phyloP scores from a whole-genome alignment of 1,140 invertebrate genomes.

The Pachypsylla venusta region DNA sequence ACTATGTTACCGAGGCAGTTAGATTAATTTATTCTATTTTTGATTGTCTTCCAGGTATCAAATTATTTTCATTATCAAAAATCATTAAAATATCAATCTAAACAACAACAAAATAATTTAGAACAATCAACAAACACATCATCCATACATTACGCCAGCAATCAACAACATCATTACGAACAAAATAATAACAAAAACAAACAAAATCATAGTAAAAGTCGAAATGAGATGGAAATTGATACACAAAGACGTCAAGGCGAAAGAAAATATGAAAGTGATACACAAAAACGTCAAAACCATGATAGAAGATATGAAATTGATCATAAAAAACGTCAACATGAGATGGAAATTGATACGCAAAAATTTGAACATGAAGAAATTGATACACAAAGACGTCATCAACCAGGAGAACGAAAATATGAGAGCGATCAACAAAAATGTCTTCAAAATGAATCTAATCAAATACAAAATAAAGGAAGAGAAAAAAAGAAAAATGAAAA shows the following conservation, averaged over 20 bases:
- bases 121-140: not conserved
- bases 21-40: not conserved
- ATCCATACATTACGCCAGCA: not conserved
- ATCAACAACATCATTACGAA: not conserved
- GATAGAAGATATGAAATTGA: too few relatives aligned
- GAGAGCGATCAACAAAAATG: not conserved
- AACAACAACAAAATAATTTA: not conserved
- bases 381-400: not conserved
- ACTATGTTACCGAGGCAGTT: not conserved
- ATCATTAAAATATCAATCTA: not conserved
- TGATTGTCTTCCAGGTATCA: not conserved
- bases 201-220: not conserved
- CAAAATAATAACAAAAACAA: not conserved
- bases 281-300: not conserved
- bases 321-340: not conserved
- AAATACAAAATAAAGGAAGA: not conserved
- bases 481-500: not conserved
- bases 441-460: not conserved
- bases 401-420: not conserved
- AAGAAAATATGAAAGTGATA: too few relatives aligned
- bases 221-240: not conserved
- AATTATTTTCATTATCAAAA: slow-evolving; percentile 4
- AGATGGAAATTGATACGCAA: not conserved
- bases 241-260: not conserved
- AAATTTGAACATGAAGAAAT: not conserved